Evolutionary conservation across 2,797 vertebrate genomes (phyloP).

Genomic region (Channallabes apus): DNA sequence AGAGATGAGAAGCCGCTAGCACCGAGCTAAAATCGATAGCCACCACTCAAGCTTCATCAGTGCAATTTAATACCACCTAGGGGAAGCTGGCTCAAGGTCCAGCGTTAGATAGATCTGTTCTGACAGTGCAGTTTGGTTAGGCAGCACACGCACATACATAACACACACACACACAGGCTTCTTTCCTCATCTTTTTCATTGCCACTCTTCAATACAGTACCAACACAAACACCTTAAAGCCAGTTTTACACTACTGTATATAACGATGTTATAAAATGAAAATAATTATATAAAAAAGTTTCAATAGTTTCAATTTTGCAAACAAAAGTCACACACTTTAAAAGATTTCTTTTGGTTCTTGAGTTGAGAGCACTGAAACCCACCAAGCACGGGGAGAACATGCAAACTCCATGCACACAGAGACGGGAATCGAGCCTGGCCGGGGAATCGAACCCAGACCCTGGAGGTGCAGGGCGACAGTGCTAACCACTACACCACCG

Average conservation of each 20-base stretch:
- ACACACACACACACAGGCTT: not conserved
- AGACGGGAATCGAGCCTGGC: too few relatives aligned
- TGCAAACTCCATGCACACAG: too few relatives aligned
- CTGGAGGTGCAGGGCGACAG: too few relatives aligned
- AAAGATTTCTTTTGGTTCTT: not conserved
- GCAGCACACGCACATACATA: constrained; percentile 32
- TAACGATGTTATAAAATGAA: too few relatives aligned
- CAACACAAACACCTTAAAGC: constrained; percentile 37
- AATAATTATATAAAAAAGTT: too few relatives aligned
- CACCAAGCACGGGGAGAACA: too few relatives aligned
- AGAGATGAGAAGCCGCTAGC: constrained; percentile 42
- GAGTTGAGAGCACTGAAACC: not conserved
- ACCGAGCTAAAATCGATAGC: constrained; percentile 50
- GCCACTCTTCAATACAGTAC: not conserved
- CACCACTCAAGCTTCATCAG: constrained; percentile 56
- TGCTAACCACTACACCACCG: too few relatives aligned
- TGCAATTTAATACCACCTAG: constrained; percentile 57
- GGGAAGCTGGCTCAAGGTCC: constrained; percentile 53
- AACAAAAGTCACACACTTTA: not conserved
- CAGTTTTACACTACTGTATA: not conserved
- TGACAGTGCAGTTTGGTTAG: constrained; percentile 51
- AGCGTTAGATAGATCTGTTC: constrained; percentile 50
- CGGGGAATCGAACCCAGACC: too few relatives aligned
- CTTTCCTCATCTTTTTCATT: not conserved
- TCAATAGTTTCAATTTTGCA: not conserved